Conservation (phyloP, 2,888 invertebrate species). For the Apodemia zela region DNA sequence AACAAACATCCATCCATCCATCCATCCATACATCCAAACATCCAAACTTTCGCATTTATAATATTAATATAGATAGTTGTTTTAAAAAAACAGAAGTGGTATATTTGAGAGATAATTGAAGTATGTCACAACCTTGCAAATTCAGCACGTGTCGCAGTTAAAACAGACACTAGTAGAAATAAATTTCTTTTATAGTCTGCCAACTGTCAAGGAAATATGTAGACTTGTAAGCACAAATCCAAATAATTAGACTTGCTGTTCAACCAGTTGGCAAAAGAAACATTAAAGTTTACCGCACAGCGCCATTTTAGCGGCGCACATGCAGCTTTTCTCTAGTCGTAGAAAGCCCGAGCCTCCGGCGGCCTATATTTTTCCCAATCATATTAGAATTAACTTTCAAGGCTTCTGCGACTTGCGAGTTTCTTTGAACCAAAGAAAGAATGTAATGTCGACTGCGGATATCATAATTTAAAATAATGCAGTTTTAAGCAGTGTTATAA, state of each 20-base stretch:
- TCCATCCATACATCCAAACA: too few species aligned
- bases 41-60: too few species aligned
- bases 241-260: not conserved
- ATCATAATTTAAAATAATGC: not conserved
- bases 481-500: not conserved
- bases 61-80: too few species aligned
- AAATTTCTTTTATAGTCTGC: not conserved
- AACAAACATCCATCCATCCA: too few species aligned
- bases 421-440: slow-evolving; percentile 14
- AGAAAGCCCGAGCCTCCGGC: slow-evolving; percentile 49
- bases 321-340: slow-evolving; percentile 30
- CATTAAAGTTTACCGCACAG: slow-evolving; percentile 15
- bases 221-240: not conserved
- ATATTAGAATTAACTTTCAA: slow-evolving; percentile 50
- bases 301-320: slow-evolving; percentile 25
- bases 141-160: too few species aligned
- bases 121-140: too few species aligned
- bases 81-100: too few species aligned
- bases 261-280: not conserved
- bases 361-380: slow-evolving; percentile 44
- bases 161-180: not conserved
- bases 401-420: slow-evolving; percentile 37
- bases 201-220: slow-evolving; percentile 2
- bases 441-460: not conserved
- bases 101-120: too few species aligned